Base-by-base conservation (phyloP, 2,888 invertebrate genomes). In the Stenodema calcarata region DNA sequence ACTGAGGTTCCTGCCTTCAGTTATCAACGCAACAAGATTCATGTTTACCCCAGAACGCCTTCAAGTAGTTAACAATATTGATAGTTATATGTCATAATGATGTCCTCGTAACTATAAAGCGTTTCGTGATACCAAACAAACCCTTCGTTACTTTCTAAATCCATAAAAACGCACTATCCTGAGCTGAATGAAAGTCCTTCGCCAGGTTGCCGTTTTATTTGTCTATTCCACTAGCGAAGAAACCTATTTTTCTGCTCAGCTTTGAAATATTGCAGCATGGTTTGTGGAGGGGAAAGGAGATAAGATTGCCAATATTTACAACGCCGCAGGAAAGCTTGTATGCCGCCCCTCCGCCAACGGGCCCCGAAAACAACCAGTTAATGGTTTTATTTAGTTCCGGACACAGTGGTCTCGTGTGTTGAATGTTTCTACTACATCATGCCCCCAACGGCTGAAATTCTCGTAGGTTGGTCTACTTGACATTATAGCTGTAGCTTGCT, bases 281-380 rank as follows among this genome's bases (percentile, higher is more conserved):
- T 69, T n/a, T 2, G 14, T 2, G 42, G 9, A 18, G 75, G n/a
- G 35, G 35, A 30, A 12, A 35, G 3, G 42, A 75, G 75, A 75
- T 75, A 75, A 75, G 75, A 75, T 41, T 42, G 75, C 35, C 42
- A 75, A 75, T 75, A 75, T 75, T 75, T 75, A 75, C 75, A 75
- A 18, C 75, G 18, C 75, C 35, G 30, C 75, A 1, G 42, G 35
- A 75, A n/a, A 18, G 41, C 75, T 41, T 41, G 42, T 75, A 75
- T 62, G 1, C 62, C 23, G 18, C 18, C 62, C 12, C 11, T 23
- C n/a, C 27, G 62, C 62, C 62, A 27, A 12, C 54, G 23, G 54
- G 12, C 47, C 16, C 54, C 54, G 54, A 54, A 54, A 54, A 54
- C 54, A 62, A 18, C 7, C n/a, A 62, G 62, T 23, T 62, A 62